Percentiles rank a stretch among this genome's conserved stretches.
These are phyloP conservation scores for Erpornis zantholeuca DNA, from an alignment of 2,113 vertebrate genomes.

Conservation along the genomic window DNA sequence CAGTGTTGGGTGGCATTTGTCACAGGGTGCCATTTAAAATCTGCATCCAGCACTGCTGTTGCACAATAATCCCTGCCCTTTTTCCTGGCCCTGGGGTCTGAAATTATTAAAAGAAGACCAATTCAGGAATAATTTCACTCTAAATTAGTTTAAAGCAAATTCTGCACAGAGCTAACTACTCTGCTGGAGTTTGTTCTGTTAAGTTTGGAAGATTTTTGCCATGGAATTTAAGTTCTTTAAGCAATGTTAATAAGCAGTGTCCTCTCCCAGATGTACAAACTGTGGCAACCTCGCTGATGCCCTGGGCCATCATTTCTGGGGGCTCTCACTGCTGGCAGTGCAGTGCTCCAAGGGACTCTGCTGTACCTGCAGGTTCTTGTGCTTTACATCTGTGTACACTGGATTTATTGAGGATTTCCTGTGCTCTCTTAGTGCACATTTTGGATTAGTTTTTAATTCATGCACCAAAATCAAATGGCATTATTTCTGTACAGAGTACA, in stretches of 20 bases:
- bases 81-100: conserved; percentile 40
- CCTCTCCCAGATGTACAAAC: conserved; percentile 56
- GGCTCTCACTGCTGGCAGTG: background rate
- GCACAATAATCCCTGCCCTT: conserved; percentile 69
- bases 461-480: background rate
- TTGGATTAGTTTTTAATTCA: background rate
- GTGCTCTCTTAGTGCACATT: background rate
- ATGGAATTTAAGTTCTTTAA: conserved; percentile 30
- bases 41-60: conserved; percentile 12
- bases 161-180: conserved; percentile 12
- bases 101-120: conserved; percentile 44
- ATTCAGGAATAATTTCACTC: conserved; percentile 60
- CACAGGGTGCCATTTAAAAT: conserved; percentile 1
- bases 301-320: background rate
- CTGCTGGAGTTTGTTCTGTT: background rate
- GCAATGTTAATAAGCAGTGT: conserved; percentile 52
- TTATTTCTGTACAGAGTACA: background rate
- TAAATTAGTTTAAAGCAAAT: conserved; percentile 67
- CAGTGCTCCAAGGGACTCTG: background rate
- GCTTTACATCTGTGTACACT: background rate
- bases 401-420: background rate
- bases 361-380: background rate
- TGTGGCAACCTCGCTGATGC: conserved; percentile 15
- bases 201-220: conserved; percentile 23
- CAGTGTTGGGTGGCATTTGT: background rate